Conservation (phyloP, 2,797 vertebrate genomes). For the Sebastes kiyomatsui region DNA sequence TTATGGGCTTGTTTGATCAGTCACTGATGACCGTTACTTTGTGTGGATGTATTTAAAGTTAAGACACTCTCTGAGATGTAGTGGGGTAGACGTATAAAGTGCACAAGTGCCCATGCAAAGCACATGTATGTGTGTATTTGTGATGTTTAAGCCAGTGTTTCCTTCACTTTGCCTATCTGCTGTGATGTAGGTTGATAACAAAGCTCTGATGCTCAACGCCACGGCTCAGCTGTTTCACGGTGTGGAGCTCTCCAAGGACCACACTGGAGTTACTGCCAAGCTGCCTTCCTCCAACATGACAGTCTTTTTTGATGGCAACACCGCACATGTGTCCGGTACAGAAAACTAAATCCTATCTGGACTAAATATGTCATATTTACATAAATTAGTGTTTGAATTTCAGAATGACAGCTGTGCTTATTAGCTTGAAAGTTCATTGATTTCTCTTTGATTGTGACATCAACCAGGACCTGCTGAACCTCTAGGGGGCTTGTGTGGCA, state of each 20-base stretch:
- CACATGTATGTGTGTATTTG: too few species aligned
- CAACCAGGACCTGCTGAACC: not conserved
- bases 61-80: too few species aligned
- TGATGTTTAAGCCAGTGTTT: not conserved
- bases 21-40: not conserved
- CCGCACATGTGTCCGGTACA: not conserved
- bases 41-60: too few species aligned
- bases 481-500: not conserved
- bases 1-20: not conserved
- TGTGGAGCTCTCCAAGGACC: not conserved
- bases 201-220: not conserved
- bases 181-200: not conserved
- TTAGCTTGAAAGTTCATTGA: not conserved
- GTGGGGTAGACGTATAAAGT: too few species aligned
- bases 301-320: not conserved
- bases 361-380: not conserved
- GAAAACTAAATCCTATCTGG: not conserved
- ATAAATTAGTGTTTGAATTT: not conserved
- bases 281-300: rapidly evolving
- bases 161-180: not conserved
- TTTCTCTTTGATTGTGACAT: not conserved
- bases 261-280: not conserved
- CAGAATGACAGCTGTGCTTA: not conserved
- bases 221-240: rapidly evolving
- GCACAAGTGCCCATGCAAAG: too few species aligned